These are phyloP conservation scores for Zosterops hypoxanthus DNA, from an alignment of 2,113 vertebrate species.

Conservation along the genomic window DNA sequence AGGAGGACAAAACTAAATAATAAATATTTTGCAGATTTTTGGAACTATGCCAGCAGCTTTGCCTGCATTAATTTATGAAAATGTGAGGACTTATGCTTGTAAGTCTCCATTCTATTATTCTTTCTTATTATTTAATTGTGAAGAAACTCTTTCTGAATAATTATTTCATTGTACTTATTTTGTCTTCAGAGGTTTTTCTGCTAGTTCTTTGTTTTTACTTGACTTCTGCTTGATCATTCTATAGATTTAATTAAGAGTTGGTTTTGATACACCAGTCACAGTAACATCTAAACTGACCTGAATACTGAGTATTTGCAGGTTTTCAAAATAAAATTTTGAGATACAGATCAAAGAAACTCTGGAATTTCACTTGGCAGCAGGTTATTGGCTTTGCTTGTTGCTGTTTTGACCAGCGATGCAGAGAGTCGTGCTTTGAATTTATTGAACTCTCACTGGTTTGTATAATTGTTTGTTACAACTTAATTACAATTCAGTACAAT, in stretches of 20 bases:
- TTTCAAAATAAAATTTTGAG: neutral
- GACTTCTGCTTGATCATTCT: constrained; percentile 37
- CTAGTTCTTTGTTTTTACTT: constrained; percentile 40
- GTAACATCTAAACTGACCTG: constrained; percentile 56
- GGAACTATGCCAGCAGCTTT: constrained; percentile 55
- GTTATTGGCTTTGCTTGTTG: constrained; percentile 26
- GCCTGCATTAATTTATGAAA: constrained; percentile 28
- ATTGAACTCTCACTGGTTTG: constrained; percentile 24
- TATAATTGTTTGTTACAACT: constrained; percentile 38
- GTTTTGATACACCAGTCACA: constrained; percentile 68
- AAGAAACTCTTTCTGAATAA: constrained; percentile 43
- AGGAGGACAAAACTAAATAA: constrained; percentile 63
- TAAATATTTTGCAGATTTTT: constrained; percentile 73
- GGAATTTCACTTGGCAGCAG: constrained; percentile 25
- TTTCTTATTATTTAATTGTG: constrained; percentile 19
- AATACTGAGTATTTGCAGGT: constrained; percentile 56
- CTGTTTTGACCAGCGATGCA: neutral
- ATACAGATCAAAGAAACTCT: constrained; percentile 31
- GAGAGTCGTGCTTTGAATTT: constrained; percentile 21
- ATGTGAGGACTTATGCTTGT: neutral
- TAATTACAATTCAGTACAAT: constrained; percentile 18
- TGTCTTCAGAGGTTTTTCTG: neutral
- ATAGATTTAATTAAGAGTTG: constrained; percentile 61
- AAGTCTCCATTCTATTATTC: neutral
- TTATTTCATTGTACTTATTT: constrained; percentile 39